Conservation (phyloP, 2,113 vertebrate species). For the Lamprotornis superbus region DNA sequence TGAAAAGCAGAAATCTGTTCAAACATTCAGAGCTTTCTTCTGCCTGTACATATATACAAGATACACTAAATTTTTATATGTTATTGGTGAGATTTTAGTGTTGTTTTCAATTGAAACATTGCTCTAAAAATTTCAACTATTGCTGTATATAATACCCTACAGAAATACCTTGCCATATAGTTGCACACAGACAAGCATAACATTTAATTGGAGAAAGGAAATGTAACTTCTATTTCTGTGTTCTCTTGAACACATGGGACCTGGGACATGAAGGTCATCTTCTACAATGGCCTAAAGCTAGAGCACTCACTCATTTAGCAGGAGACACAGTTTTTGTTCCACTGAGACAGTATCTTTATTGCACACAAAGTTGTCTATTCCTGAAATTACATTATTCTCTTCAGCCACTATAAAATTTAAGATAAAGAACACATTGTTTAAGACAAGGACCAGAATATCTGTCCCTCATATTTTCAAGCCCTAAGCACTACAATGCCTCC, state of each 20-base stretch:
- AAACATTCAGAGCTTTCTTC: background rate
- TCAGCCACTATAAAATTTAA: background rate
- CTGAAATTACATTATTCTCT: background rate
- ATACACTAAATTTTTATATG: background rate
- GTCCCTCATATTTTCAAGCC: background rate
- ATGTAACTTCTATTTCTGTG: background rate
- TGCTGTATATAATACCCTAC: background rate
- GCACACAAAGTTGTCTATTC: background rate
- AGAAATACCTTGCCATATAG: background rate
- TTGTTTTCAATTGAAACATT: background rate
- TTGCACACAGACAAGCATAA: background rate
- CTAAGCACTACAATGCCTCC: background rate
- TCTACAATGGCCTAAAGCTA: background rate
- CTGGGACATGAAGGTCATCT: background rate
- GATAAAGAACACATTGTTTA: background rate
- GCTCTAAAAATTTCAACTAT: background rate
- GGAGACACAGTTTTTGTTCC: background rate
- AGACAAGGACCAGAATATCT: background rate
- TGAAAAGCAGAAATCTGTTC: background rate
- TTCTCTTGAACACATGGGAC: background rate
- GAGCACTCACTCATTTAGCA: background rate
- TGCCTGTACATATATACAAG: background rate
- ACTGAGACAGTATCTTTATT: background rate
- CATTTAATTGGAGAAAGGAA: background rate
- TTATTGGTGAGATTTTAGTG: background rate